Percentiles rank a stretch among this genome's conserved stretches.
These are phyloP conservation scores for Myotis yumanensis DNA, from an alignment of 2,113 vertebrate species.

Conservation along the genomic window DNA sequence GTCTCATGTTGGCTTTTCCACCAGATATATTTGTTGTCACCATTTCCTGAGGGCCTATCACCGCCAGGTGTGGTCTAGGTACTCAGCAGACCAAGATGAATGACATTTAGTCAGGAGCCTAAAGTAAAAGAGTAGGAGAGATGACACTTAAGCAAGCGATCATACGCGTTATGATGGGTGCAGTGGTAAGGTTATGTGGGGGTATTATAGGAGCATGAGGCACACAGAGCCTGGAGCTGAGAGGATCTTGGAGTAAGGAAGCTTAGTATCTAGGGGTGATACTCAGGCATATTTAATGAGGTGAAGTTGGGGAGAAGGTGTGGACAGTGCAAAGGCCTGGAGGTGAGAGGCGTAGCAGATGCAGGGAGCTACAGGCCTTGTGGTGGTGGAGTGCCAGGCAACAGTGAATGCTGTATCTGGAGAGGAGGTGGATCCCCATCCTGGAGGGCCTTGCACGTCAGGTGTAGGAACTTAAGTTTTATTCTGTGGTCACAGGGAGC, in stretches of 20 bases:
- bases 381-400: rapidly evolving
- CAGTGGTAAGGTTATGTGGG: background rate
- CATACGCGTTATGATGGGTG: too few relatives aligned
- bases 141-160: background rate
- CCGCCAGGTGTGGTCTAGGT: too few relatives aligned
- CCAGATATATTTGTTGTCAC: background rate
- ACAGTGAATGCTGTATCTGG: background rate
- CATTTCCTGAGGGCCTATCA: background rate
- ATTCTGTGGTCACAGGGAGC: background rate
- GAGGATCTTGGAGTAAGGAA: background rate
- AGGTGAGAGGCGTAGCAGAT: background rate
- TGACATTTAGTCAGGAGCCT: background rate
- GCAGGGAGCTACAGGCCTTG: background rate
- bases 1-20: background rate
- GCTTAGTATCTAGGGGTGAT: background rate
- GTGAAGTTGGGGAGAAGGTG: background rate
- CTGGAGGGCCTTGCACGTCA: rapidly evolving
- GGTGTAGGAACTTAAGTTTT: background rate
- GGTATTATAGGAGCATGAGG: background rate
- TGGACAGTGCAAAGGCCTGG: background rate
- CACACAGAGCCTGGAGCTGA: background rate
- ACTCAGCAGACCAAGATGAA: background rate
- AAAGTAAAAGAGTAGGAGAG: background rate
- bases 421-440: background rate
- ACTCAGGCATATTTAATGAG: background rate